Evolutionary conservation across 2,797 vertebrate species (phyloP), one percentile per base, ranked within the genome.

Genomic region (Pipistrellus kuhlii): DNA sequence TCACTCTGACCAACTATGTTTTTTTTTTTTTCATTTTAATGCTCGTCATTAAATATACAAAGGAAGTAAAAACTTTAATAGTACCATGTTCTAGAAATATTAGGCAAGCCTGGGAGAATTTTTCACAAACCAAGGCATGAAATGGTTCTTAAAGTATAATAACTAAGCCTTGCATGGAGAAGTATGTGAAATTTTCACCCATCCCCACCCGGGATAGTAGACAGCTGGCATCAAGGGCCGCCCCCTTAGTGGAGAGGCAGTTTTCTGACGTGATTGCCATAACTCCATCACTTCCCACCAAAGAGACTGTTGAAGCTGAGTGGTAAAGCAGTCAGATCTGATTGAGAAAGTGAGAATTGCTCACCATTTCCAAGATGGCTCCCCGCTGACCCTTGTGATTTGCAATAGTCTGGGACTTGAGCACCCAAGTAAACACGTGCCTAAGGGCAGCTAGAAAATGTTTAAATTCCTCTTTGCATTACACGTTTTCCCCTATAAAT

Each of bases 301-400:
- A 98, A 98, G 98, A 98, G 80, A 73, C 38, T 96, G 92, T 97
- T 93, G 95, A 97, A 82, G 82, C 96, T 97, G 97, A 97, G 97
- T 62, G 48, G 94, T 96, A 98, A 95, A 96, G 88, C 92, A 88
- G 96, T 1, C 97, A 98, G 98, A 98, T 98, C 98, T 72, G 95
- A 98, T 38, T 44, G 41, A 82, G 44, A 64, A 46, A 82, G 41
- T 71, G 41, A 18, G 32, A 25, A 46, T 35, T 0, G 3, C 88
- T 93, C 72, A 57, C 30, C 73, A 17, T 55, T 32, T 88, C 35
- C 69, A 81, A 78, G 83, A n/a, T 89, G 88, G 32, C 17, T 25
- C 12, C 0, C 0, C 20, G 21, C 35, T 48, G 51, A 21, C 46
- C 2, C 3, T 23, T 94, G 30, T 68, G 30, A 35, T 92, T 93